These are phyloP conservation scores for Aegypius monachus DNA, from an alignment of 2,113 vertebrate genomes.

Conservation along the genomic window DNA sequence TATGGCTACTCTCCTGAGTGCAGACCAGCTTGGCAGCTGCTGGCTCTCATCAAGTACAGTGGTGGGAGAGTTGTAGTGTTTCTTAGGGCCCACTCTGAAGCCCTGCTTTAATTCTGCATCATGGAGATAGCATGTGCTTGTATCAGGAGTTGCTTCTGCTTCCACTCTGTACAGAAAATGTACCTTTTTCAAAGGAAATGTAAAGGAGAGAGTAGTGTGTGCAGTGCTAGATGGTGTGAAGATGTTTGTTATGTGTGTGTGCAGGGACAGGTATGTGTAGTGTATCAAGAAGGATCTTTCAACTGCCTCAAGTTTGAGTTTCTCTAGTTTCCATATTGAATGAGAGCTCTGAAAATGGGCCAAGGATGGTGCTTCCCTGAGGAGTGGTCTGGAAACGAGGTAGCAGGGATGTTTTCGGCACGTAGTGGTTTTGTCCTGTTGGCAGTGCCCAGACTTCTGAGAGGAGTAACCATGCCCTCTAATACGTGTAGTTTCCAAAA, in stretches of 20 bases:
- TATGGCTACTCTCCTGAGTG: not conserved
- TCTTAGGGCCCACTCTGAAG: not conserved
- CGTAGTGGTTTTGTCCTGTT: not conserved
- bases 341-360: not conserved
- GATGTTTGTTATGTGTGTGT: not conserved
- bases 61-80: not conserved
- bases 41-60: not conserved
- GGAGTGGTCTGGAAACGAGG: not conserved
- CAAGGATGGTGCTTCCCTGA: not conserved
- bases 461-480: not conserved
- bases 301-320: not conserved
- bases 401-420: not conserved
- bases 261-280: not conserved
- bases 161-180: not conserved
- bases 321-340: not conserved
- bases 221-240: not conserved
- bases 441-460: not conserved
- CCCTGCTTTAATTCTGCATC: not conserved
- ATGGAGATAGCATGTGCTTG: not conserved
- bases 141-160: not conserved
- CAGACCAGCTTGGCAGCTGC: not conserved
- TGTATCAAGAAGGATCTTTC: not conserved
- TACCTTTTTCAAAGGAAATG: not conserved
- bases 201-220: not conserved
- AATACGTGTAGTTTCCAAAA: not conserved